Base-by-base conservation (phyloP, 2,113 vertebrate species). In the Brachyhypopomus occidentalis region DNA sequence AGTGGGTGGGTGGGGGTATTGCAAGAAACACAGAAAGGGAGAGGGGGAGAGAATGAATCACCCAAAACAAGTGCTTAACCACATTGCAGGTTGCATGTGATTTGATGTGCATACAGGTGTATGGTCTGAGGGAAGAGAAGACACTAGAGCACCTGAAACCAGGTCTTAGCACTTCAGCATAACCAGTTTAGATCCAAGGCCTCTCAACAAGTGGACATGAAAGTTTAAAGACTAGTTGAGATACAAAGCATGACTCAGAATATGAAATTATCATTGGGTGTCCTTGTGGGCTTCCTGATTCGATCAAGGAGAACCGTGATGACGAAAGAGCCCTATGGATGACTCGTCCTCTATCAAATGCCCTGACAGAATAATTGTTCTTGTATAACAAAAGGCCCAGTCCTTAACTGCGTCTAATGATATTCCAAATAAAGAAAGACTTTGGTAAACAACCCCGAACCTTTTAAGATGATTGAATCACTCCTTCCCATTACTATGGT, bases 381-480 rank as follows among this genome's bases (percentile, higher is more conserved):
- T 88, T 89, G 87, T 89, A 82, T 89, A 88, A 88, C 85, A 93
- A 87, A 52, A 76, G 77, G 45, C 63, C 76, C 45, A 59, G 66
- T 59, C 88, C 85, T 86, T 88, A 88, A 86, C 89, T 82, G 87
- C 83, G 85, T 86, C 89, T 93, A 92, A 92, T 91, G 85, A 91
- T 89, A 93, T 90, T 92, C 91, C 91, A 91, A 30, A 91, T 90
- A 89, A 93, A 92, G 91, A 89, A 89, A 89, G 89, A 89, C 90
- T 90, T 91, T 90, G 89, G 88, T 86, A 89, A 90, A 86, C 83
- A 91, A 91, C 91, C 92, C 88, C 52, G 90, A 89, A 90, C 89
- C 92, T 93, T 92, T 94, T 91, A 93, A 86, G 86, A 87, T 92
- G 92, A 94, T 94, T 92, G 91, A 92, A 93, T 87, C 85, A 30